phyloP scores from a whole-genome alignment of 2,797 vertebrate species.

The Coregonus sp. region DNA sequence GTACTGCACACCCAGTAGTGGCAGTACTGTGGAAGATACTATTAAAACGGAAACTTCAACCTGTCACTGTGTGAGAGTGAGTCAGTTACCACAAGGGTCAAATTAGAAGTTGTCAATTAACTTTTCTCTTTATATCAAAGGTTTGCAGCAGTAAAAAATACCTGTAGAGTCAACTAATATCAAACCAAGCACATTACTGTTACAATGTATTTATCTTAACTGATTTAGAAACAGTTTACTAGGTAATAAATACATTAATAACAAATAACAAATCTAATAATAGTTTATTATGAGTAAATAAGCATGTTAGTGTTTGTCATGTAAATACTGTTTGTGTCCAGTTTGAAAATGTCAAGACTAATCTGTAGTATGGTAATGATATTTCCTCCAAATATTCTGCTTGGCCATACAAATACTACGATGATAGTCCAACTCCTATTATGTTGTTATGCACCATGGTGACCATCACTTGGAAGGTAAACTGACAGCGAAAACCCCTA shows the following conservation, averaged over 20 bases:
- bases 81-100: not conserved
- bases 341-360: not conserved
- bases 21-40: not conserved
- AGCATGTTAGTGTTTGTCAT: not conserved
- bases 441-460: no score
- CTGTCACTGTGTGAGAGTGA: not conserved
- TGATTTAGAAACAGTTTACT: not conserved
- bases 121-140: not conserved
- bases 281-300: not conserved
- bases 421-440: not conserved
- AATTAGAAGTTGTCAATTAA: not conserved
- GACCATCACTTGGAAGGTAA: not conserved
- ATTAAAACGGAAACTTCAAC: not conserved
- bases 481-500: not conserved
- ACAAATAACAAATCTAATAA: not conserved
- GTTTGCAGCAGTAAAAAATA: not conserved
- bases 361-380: no score
- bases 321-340: not conserved
- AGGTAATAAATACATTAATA: not conserved
- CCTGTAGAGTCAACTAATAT: not conserved
- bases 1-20: not conserved
- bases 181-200: not conserved
- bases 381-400: no score
- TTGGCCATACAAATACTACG: no score
- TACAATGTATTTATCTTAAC: not conserved